Conservation (phyloP, 2,888 invertebrate genomes). For the Drosophila anomalata region DNA sequence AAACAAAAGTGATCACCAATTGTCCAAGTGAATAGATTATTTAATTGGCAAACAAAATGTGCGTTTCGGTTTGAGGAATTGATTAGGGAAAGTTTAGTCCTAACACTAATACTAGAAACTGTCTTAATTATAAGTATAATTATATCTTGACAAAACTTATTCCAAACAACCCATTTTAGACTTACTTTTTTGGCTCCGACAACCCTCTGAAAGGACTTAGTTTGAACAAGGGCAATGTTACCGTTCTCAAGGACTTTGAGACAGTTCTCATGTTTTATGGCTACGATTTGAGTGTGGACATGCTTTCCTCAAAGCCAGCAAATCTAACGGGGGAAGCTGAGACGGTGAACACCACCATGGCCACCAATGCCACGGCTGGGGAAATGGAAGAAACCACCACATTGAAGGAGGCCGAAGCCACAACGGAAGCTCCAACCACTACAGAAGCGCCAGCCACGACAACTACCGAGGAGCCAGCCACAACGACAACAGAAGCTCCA, state of each 20-base stretch:
- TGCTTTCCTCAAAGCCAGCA: slow-evolving; percentile 71
- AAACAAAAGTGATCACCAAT: slow-evolving; percentile 47
- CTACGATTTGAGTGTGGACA: slow-evolving; percentile 87
- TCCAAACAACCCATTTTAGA: slow-evolving; percentile 85
- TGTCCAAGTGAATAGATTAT: slow-evolving; percentile 57
- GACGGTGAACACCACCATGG: slow-evolving; percentile 39
- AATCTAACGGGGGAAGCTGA: slow-evolving; percentile 44
- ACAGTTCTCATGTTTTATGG: slow-evolving; percentile 91
- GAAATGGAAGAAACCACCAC: slow-evolving; percentile 53
- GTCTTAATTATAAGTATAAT: neutral
- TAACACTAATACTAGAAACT: neutral
- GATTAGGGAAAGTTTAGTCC: slow-evolving; percentile 4
- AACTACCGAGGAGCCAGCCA: slow-evolving; percentile 45
- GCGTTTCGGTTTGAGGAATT: neutral
- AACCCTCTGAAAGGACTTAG: slow-evolving; percentile 92
- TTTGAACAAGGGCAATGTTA: slow-evolving; percentile 91
- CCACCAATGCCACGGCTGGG: slow-evolving; percentile 44
- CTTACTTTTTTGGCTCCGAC: slow-evolving; percentile 92
- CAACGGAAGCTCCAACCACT: slow-evolving; percentile 35
- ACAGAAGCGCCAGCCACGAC: slow-evolving; percentile 51
- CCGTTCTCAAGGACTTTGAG: slow-evolving; percentile 90
- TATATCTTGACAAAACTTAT: neutral
- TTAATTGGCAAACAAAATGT: slow-evolving; percentile 51
- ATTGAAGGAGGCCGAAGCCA: slow-evolving; percentile 38
- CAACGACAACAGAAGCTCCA: slow-evolving; percentile 49